These are phyloP conservation scores for Luperina testacea DNA, from an alignment of 2,888 invertebrate genomes.

Conservation along the genomic window DNA sequence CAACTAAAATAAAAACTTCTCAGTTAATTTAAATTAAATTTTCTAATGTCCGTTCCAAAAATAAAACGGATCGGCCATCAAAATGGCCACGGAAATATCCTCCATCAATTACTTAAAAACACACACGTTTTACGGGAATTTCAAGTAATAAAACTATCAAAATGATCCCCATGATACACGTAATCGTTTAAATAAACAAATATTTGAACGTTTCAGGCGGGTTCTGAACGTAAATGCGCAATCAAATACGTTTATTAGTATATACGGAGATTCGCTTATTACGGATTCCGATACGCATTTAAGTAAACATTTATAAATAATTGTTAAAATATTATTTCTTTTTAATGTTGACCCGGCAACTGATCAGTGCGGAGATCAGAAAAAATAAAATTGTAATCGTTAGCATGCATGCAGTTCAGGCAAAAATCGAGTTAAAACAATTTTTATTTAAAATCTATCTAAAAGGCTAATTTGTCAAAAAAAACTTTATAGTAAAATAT, in stretches of 20 bases:
- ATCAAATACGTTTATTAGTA: conserved; percentile 61
- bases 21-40: conserved; percentile 29
- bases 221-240: conserved; percentile 46
- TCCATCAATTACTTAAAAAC: conserved; percentile 49
- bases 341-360: conserved; percentile 3
- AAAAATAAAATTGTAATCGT: neutral
- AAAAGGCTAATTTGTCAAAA: neutral
- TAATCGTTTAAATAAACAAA: conserved; percentile 55
- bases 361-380: neutral
- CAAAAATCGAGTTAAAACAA: neutral
- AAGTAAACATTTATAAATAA: conserved; percentile 60
- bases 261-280: conserved; percentile 45
- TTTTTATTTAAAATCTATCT: neutral
- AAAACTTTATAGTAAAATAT: neutral
- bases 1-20: conserved; percentile 31
- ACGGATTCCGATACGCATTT: conserved; percentile 40
- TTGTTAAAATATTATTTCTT: conserved; percentile 3
- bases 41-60: conserved; percentile 23
- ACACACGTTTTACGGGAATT: conserved; percentile 49
- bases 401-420: neutral
- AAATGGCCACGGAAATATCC: conserved; percentile 33
- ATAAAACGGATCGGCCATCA: conserved; percentile 38
- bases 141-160: conserved; percentile 62
- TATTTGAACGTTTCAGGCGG: conserved; percentile 43
- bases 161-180: conserved; percentile 45